Conservation (phyloP, 1,140 invertebrate genomes). For the Rhyzopertha dominica region DNA sequence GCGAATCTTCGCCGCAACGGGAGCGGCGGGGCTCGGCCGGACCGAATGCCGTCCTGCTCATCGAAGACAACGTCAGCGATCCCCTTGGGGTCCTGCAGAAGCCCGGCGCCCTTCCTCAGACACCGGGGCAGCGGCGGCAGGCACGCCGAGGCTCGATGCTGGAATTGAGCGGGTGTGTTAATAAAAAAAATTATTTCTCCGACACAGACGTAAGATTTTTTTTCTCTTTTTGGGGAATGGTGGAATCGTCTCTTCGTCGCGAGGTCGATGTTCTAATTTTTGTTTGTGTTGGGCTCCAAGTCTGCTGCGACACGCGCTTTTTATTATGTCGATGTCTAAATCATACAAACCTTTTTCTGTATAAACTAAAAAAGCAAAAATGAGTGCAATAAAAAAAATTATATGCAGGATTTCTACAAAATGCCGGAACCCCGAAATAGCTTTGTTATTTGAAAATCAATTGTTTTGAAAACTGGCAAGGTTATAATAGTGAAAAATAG, state of each 20-base stretch:
- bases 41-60: slow-evolving; percentile 47
- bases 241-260: neutral
- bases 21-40: slow-evolving; percentile 45
- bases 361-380: neutral
- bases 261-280: too few species aligned
- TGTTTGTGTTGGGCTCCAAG: too few species aligned
- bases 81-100: slow-evolving; percentile 51
- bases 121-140: slow-evolving; percentile 55
- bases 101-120: slow-evolving; percentile 47
- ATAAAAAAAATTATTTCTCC: slow-evolving; percentile 21
- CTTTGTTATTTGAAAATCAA: too few species aligned
- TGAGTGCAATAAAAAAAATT: slow-evolving; percentile 1
- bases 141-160: slow-evolving; percentile 62
- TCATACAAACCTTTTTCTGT: neutral
- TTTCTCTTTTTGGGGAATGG: neutral
- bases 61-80: slow-evolving; percentile 52
- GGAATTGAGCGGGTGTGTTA: slow-evolving; percentile 61
- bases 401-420: neutral
- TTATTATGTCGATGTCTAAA: neutral
- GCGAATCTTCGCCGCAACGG: slow-evolving; percentile 45
- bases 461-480: slow-evolving; percentile 3
- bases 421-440: slow-evolving; percentile 6
- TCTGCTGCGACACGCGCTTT: too few species aligned
- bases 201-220: neutral
- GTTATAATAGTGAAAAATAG: neutral